Conservation (phyloP, 2,888 invertebrate genomes). For the Pelosia muscerda region DNA sequence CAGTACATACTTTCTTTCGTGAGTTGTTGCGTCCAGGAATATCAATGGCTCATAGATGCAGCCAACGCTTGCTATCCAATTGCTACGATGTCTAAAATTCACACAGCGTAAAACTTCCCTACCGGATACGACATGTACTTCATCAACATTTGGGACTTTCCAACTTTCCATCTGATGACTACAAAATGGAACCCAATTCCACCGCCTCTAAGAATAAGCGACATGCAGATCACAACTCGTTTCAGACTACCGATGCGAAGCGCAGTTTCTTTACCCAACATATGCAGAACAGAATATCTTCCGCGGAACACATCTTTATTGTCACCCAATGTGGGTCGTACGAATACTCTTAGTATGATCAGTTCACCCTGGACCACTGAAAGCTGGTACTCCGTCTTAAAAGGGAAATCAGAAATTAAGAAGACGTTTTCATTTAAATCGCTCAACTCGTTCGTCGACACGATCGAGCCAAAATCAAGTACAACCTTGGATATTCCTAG, state of each 20-base stretch:
- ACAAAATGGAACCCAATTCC: slow-evolving; percentile 11
- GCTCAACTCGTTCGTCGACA: background rate
- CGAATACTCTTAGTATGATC: slow-evolving; percentile 34
- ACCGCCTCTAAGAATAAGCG: background rate
- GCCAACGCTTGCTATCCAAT: slow-evolving; percentile 76
- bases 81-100: slow-evolving; percentile 71
- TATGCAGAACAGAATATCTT: background rate
- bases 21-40: slow-evolving; percentile 65
- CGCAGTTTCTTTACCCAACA: background rate
- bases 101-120: slow-evolving; percentile 57
- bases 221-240: background rate
- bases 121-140: slow-evolving; percentile 17
- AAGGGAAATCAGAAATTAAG: background rate
- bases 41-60: slow-evolving; percentile 74
- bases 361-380: slow-evolving; percentile 63
- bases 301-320: background rate
- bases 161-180: background rate
- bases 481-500: slow-evolving; percentile 42
- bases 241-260: background rate
- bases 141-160: background rate
- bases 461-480: slow-evolving; percentile 43
- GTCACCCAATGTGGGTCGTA: background rate
- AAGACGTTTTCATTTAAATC: slow-evolving; percentile 3
- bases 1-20: slow-evolving; percentile 64
- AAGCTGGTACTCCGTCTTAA: slow-evolving; percentile 24